Percentiles rank a stretch among this genome's conserved stretches.
phyloP scores from a whole-genome alignment of 1,140 invertebrate genomes.

The Zaprionus capensis region DNA sequence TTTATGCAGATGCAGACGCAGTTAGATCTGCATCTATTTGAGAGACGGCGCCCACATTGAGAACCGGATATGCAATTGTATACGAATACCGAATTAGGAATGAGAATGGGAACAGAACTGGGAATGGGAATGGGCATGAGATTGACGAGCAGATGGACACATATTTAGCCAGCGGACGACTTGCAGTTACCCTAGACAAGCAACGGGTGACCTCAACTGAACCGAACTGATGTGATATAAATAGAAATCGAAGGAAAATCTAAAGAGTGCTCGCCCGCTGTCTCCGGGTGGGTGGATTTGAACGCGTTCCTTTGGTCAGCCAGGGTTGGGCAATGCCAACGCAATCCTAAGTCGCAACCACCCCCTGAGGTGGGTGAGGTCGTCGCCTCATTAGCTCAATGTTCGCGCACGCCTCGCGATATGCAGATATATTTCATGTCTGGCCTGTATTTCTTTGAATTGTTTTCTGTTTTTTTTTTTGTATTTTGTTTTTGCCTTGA shows the following conservation, averaged over 20 bases:
- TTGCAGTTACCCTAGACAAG: not conserved
- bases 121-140: conserved; percentile 41
- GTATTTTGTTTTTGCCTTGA: conserved; percentile 9
- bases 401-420: conserved; percentile 31
- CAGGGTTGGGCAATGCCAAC: not conserved
- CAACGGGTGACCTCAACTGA: not conserved
- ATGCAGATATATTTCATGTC: conserved; percentile 62
- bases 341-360: conserved; percentile 9
- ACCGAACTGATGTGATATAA: not conserved
- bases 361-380: conserved; percentile 51
- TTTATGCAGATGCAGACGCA: conserved; percentile 30
- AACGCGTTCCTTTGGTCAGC: conserved; percentile 39
- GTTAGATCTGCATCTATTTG: conserved; percentile 36
- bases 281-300: not conserved
- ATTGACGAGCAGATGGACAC: conserved; percentile 70
- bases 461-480: conserved; percentile 38
- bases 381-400: conserved; percentile 74
- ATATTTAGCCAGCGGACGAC: conserved; percentile 20
- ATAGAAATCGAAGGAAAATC: conserved; percentile 1
- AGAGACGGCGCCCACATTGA: conserved; percentile 75
- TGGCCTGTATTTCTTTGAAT: conserved; percentile 5
- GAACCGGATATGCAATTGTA: conserved; percentile 80
- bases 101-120: conserved; percentile 43
- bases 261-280: not conserved
- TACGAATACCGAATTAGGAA: conserved; percentile 54